These are phyloP conservation scores for Panagrolaimus sp. DNA, from an alignment of 1,140 invertebrate genomes.

Conservation along the genomic window DNA sequence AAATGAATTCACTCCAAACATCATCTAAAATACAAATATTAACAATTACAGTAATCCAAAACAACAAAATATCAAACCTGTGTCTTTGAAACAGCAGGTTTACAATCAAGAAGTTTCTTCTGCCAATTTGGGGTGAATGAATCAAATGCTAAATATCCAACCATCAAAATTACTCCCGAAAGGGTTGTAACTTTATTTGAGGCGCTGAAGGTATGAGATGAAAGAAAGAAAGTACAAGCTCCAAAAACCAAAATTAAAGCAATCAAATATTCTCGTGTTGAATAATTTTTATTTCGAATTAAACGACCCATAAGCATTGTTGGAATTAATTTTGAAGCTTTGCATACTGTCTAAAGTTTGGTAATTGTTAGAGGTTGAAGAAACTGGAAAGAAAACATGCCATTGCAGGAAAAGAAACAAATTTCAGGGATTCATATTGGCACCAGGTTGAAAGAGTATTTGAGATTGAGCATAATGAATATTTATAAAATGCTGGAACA, in stretches of 20 bases:
- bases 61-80: constrained; percentile 9
- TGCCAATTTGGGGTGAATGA: constrained; percentile 99
- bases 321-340: constrained; percentile 89
- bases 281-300: constrained; percentile 73
- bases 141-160: constrained; percentile 86
- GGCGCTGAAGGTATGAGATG: constrained; percentile 10
- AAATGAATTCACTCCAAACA: constrained; percentile 92
- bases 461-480: constrained; percentile 89
- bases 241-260: constrained; percentile 72
- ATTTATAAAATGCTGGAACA: constrained; percentile 82
- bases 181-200: constrained; percentile 68
- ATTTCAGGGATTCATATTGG: constrained; percentile 98
- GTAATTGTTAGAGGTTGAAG: not conserved
- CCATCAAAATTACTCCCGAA: constrained; percentile 78
- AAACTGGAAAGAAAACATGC: constrained; percentile 61
- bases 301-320: constrained; percentile 97
- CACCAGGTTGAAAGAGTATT: constrained; percentile 99
- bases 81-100: constrained; percentile 62
- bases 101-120: constrained; percentile 76
- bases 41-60: no score
- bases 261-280: constrained; percentile 84
- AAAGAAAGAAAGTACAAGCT: constrained; percentile 71
- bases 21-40: constrained; percentile 68
- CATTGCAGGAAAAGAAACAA: constrained; percentile 93
- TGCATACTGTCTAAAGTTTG: constrained; percentile 73